Percentiles rank a stretch among this genome's conserved stretches.
phyloP scores from a whole-genome alignment of 2,797 vertebrate genomes.

The Sparidentex hasta region DNA sequence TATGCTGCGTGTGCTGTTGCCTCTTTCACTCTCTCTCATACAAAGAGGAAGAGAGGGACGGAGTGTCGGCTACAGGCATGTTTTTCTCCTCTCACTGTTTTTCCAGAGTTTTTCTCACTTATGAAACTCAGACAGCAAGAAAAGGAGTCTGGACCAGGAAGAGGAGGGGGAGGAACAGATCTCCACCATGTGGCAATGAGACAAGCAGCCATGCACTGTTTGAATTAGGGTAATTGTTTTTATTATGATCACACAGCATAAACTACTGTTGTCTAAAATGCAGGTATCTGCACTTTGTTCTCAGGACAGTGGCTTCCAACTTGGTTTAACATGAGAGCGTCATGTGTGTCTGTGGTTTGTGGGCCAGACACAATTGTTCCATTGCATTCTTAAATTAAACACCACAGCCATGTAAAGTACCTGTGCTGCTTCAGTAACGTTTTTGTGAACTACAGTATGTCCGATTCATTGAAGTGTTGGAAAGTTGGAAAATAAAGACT shows the following conservation, averaged over 20 bases:
- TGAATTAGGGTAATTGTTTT: constrained; percentile 22
- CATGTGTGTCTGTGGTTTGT: constrained; percentile 36
- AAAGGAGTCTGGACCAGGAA: neutral
- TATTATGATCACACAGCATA: constrained; percentile 17
- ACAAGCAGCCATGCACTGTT: neutral
- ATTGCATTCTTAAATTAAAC: constrained; percentile 28
- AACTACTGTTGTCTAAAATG: constrained; percentile 15
- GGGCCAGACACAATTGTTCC: constrained; percentile 11
- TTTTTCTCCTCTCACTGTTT: constrained; percentile 65
- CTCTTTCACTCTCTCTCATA: constrained; percentile 53
- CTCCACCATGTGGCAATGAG: constrained; percentile 32
- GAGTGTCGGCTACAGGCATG: constrained; percentile 40
- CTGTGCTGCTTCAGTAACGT: constrained; percentile 1
- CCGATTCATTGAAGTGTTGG: neutral
- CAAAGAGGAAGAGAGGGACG: constrained; percentile 56
- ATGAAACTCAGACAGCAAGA: constrained; percentile 28
- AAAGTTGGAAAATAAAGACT: constrained; percentile 32
- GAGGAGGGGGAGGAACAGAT: constrained; percentile 19
- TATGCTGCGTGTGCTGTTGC: constrained; percentile 29
- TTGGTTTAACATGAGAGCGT: constrained; percentile 33
- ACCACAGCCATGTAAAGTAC: constrained; percentile 23
- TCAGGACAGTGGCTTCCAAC: constrained; percentile 18
- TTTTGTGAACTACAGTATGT: neutral
- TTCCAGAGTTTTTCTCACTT: constrained; percentile 50
- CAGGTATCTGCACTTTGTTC: constrained; percentile 41